phyloP scores from a whole-genome alignment of 2,113 vertebrate genomes.

The Cisticola juncidis region DNA sequence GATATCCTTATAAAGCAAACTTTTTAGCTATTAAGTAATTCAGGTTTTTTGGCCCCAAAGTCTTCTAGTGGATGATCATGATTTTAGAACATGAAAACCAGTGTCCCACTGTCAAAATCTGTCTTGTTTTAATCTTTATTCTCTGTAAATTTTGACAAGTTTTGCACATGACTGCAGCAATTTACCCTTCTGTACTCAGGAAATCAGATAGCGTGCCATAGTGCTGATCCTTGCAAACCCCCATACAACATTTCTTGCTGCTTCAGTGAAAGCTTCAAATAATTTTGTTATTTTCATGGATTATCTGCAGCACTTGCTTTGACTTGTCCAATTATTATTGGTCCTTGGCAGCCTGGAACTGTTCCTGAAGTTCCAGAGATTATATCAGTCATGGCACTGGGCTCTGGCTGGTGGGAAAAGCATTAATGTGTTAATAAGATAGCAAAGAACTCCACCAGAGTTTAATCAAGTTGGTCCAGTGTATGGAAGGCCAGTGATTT shows the following conservation, averaged over 20 bases:
- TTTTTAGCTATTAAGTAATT: not conserved
- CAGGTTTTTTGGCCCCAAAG: not conserved
- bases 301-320: not conserved
- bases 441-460: not conserved
- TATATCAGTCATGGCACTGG: not conserved
- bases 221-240: not conserved
- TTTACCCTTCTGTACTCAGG: not conserved
- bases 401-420: not conserved
- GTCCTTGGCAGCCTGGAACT: not conserved
- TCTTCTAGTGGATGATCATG: not conserved
- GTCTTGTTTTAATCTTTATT: not conserved
- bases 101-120: not conserved
- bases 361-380: not conserved
- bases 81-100: not conserved
- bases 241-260: not conserved
- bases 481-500: not conserved
- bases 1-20: not conserved
- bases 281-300: not conserved
- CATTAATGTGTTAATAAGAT: not conserved
- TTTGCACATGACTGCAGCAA: not conserved
- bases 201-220: rapidly evolving
- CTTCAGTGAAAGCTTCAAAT: not conserved
- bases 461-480: not conserved
- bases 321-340: not conserved
- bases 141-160: not conserved